Percentiles rank a stretch among this genome's conserved stretches.
Evolutionary conservation across 1,140 invertebrate species (phyloP).

Genomic region (Kradibia gibbosae): DNA sequence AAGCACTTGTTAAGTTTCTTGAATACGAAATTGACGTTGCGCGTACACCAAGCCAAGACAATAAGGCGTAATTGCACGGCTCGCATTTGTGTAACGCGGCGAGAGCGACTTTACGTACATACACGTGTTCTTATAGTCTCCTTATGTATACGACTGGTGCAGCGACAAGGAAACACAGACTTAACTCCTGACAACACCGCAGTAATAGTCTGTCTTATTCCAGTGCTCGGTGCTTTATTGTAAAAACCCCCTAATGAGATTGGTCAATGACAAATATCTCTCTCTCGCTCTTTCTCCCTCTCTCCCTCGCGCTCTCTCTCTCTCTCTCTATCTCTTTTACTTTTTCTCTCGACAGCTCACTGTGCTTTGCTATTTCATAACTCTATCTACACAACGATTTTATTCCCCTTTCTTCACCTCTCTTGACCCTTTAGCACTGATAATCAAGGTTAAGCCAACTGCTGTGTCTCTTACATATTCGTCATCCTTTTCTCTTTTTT

Average conservation of each 20-base stretch:
- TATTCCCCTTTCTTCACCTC: background rate
- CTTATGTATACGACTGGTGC: background rate
- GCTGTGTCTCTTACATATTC: background rate
- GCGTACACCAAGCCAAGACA: constrained; percentile 20
- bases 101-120: background rate
- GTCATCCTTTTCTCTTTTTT: background rate
- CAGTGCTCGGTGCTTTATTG: constrained; percentile 23
- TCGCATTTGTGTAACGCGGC: background rate
- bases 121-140: constrained; percentile 10
- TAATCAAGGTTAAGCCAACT: background rate
- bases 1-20: constrained; percentile 47
- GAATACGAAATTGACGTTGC: constrained; percentile 43
- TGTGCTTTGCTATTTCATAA: background rate
- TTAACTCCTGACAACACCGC: constrained; percentile 20
- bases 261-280: constrained; percentile 42
- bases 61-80: constrained; percentile 45
- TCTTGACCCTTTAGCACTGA: constrained; percentile 14
- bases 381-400: constrained; percentile 12
- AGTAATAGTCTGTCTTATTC: background rate
- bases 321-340: constrained; percentile 24
- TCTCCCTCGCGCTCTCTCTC: constrained; percentile 1
- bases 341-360: background rate
- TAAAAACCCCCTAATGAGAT: constrained; percentile 39
- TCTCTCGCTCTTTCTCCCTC: constrained; percentile 1
- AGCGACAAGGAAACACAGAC: constrained; percentile 27